phyloP scores from a whole-genome alignment of 2,113 vertebrate species.

The Lathamus discolor region DNA sequence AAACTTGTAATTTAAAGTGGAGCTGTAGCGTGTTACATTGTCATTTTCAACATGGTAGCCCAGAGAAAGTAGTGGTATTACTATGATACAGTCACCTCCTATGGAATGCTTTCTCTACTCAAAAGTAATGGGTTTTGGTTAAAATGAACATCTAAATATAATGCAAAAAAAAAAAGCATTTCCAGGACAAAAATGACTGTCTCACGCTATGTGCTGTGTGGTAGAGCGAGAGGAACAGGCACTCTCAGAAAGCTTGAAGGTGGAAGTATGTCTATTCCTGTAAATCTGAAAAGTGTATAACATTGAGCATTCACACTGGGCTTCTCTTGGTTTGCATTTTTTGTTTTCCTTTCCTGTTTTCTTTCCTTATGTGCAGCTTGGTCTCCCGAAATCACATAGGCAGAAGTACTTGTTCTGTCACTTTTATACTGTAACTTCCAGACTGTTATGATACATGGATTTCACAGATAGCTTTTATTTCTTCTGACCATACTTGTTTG shows the following conservation, averaged over 20 bases:
- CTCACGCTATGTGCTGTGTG: background rate
- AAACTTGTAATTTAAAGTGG: background rate
- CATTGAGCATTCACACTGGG: background rate
- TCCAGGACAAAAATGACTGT: background rate
- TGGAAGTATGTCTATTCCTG: background rate
- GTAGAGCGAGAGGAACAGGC: background rate
- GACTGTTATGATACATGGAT: slow-evolving; percentile 52
- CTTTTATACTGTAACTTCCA: slow-evolving; percentile 30
- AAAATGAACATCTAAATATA: background rate
- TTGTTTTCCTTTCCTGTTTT: background rate
- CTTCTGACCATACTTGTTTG: background rate
- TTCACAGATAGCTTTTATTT: slow-evolving; percentile 36
- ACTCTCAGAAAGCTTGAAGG: background rate
- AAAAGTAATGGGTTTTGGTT: background rate
- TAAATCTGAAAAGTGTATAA: background rate
- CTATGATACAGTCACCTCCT: background rate
- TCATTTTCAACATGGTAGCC: background rate
- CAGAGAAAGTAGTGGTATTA: background rate
- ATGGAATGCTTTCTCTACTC: background rate
- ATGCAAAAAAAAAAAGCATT: background rate
- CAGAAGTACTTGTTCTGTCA: slow-evolving; percentile 8
- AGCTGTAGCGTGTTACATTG: background rate
- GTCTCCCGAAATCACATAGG: slow-evolving; percentile 8
- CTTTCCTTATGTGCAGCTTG: background rate
- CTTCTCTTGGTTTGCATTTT: background rate